A percentile compares a stretch with the other conserved stretches of the same genome.
Evolutionary conservation across 2,797 vertebrate species (phyloP).

Genomic region (Arctocebus calabarensis): DNA sequence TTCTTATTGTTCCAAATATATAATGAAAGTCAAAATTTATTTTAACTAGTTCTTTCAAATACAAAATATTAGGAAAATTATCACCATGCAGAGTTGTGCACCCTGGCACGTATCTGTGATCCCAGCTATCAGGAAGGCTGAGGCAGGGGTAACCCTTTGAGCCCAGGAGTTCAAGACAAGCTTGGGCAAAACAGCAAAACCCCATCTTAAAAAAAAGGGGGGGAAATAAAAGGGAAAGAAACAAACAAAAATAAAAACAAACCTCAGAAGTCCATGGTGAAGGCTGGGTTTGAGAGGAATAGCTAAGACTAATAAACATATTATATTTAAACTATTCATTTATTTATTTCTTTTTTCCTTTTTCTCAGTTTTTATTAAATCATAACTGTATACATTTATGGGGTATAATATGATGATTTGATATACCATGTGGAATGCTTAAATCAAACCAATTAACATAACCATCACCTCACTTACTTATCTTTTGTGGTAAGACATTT

Average conservation of each 20-base stretch:
- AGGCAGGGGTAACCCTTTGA: neutral
- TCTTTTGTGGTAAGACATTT: too few species aligned
- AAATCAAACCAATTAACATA: too few species aligned
- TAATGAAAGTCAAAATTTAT: neutral
- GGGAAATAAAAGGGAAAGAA: too few species aligned
- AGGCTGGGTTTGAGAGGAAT: neutral
- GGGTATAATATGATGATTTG: too few species aligned
- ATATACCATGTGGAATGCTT: too few species aligned
- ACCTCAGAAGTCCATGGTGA: neutral
- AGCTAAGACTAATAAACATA: neutral
- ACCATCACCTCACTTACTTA: too few species aligned
- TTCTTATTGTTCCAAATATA: neutral
- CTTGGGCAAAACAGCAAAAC: neutral
- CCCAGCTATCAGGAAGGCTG: neutral
- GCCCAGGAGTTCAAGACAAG: neutral
- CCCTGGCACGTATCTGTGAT: neutral
- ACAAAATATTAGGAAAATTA: slow-evolving; percentile 41
- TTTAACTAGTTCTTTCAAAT: slow-evolving; percentile 26
- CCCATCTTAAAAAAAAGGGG: neutral
- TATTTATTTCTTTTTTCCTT: neutral
- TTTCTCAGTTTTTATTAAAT: too few species aligned
- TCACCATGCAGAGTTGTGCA: neutral
- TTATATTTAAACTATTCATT: neutral
- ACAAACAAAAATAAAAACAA: neutral
- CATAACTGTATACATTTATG: too few species aligned